Evolutionary conservation across 2,888 invertebrate species (phyloP), one percentile per base, ranked within the genome.

Genomic region (Pammene aurita): DNA sequence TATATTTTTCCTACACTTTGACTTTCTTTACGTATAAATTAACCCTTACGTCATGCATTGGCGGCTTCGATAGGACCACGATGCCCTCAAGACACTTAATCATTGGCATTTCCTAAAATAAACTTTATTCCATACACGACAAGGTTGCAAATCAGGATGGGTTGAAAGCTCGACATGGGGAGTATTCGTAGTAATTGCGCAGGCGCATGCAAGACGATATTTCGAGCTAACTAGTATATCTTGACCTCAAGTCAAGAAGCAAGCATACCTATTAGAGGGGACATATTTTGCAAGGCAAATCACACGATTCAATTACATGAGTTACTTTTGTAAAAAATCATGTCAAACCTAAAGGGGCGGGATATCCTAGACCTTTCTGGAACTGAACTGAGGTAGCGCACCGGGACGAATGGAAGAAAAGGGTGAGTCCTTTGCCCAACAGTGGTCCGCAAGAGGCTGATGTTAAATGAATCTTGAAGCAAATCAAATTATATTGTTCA

Each of bases 41-140:
- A 48, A 52, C 41, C 41, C 41, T 61, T 52, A 52, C 62, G 62
- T 62, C 50, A 62, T 50, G 62, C 52, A 62, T 52, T 50, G 50
- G 38, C 38, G 38, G 50, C 13, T 16, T 38, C 18, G 35, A 44
- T 10, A 58, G 44, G 41, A 50, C 50, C n/a, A 13, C 48, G 26
- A 13, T 50, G 38, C 18, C 48, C 61, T 16, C 38, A 16, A 52
- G 61, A 11, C 46, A 60, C 16, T 50, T 35, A 14, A 4, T 2
- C 18, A 14, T 16, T 6, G 2, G 16, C 26, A 38, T 9, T 38
- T 26, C 26, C 41, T n/a, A 62, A 58, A 41, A 26, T 26, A 18
- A 52, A 52, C 58, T 60, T 58, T 66, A 66, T 14, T 5, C 0
- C 34, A 5, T 11, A 58, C 13, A 50, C 6, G 18, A 50, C 26